Conservation (phyloP, 2,113 vertebrate genomes). For the Tetrax tetrax region DNA sequence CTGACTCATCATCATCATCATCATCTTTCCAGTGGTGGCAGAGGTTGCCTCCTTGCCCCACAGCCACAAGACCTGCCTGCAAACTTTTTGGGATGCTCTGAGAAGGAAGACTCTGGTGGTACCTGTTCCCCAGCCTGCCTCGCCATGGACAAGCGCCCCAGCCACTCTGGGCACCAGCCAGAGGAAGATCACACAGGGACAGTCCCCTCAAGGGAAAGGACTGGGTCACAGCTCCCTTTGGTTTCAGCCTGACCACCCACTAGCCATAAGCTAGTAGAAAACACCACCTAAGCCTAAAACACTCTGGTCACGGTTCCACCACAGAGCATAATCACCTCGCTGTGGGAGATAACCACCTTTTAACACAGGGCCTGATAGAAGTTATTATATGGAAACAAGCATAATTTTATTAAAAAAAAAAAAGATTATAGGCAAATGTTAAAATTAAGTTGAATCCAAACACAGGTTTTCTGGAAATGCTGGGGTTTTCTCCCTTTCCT, state of each 20-base stretch:
- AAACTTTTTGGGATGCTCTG: neutral
- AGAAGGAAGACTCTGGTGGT: neutral
- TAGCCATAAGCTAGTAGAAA: neutral
- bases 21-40: neutral
- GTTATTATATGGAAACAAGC: neutral
- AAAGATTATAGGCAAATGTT: neutral
- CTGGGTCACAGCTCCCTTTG: neutral
- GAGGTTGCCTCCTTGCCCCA: fast-evolving
- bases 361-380: fast-evolving
- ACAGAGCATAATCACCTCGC: neutral
- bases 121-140: neutral
- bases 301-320: neutral
- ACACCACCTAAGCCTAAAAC: neutral
- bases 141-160: neutral
- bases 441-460: neutral
- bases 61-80: neutral
- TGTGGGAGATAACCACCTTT: neutral
- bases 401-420: neutral
- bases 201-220: fast-evolving
- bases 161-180: neutral
- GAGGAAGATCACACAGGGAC: neutral
- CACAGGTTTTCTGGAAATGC: neutral
- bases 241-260: neutral
- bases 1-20: neutral
- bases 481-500: neutral